These are phyloP conservation scores for Zapornia atra DNA, from an alignment of 2,113 vertebrate species.

Conservation along the genomic window DNA sequence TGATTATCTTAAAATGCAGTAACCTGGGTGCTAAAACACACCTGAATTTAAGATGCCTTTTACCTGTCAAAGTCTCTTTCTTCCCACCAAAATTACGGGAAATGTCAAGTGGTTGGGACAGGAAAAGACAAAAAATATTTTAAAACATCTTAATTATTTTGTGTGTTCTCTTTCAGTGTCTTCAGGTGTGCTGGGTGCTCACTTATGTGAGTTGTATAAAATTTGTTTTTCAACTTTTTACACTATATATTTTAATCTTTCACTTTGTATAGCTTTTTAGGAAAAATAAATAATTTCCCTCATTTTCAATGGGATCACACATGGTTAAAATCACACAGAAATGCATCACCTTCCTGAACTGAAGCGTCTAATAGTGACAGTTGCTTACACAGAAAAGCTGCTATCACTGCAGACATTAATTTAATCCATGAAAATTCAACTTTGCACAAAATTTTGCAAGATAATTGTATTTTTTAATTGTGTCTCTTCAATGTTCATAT, in stretches of 20 bases:
- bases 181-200: not conserved
- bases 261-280: not conserved
- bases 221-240: not conserved
- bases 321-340: not conserved
- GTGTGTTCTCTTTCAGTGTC: not conserved
- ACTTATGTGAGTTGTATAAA: not conserved
- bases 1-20: slow-evolving; percentile 10
- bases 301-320: not conserved
- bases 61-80: not conserved
- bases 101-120: not conserved
- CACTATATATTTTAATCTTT: not conserved
- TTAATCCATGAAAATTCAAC: not conserved
- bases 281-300: not conserved
- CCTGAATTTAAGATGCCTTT: not conserved
- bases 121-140: not conserved
- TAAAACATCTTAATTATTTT: not conserved
- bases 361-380: not conserved
- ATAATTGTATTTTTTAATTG: not conserved
- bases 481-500: not conserved
- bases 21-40: not conserved
- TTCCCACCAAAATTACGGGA: not conserved
- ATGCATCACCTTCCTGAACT: not conserved
- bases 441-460: not conserved
- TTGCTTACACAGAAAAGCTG: not conserved
- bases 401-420: not conserved